Base-by-base conservation (phyloP, 2,797 vertebrate genomes). In the Aldrovandia affinis region DNA sequence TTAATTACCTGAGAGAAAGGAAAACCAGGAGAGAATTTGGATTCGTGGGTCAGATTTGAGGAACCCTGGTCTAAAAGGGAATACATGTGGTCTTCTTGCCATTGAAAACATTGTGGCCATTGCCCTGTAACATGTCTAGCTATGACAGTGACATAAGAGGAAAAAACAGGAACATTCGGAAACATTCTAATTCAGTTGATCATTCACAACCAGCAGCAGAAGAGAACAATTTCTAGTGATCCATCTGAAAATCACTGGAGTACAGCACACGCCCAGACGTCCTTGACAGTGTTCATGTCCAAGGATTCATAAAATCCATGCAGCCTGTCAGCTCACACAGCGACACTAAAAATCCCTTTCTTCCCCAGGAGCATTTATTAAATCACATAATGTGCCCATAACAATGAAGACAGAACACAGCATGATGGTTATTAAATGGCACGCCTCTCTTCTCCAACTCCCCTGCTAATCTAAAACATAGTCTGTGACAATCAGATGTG, bases 361-460 rank as follows among this genome's bases (percentile, higher is more conserved):
- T 75, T 86, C 88, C 80, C 47, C 78, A 85, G 63, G 86, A 88
- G 83, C 85, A 85, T 90, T 89, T 89, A 89, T 89, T 88, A 89
- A 90, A 90, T 88, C 86, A 86, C 84, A 84, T 86, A 83, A 83
- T 81, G 85, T 88, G 80, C 85, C 88, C 36, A 50, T 81, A 86
- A 87, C 81, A 78, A 18, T 61, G 73, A 84, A 85, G 84, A 84
- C 78, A 83, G 18, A 28, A n/a, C n/a, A 33, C 47, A 83, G 20
- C n/a, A 9, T 44, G 75, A 22, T 4, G 39, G 73, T 33, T 28
- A 44, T 63, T 42, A 83, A 78, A 83, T 28, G 14, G 55, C 55
- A 75, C 12, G 1, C 3, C 36, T 44, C 39, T n/a, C 70, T 42
- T 22, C 36, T 73, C 68, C 68, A 39, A 6, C 15, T 39, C 70